Evolutionary conservation across 2,888 invertebrate species (phyloP).

Genomic region (Dasysyrphus albostriatus): DNA sequence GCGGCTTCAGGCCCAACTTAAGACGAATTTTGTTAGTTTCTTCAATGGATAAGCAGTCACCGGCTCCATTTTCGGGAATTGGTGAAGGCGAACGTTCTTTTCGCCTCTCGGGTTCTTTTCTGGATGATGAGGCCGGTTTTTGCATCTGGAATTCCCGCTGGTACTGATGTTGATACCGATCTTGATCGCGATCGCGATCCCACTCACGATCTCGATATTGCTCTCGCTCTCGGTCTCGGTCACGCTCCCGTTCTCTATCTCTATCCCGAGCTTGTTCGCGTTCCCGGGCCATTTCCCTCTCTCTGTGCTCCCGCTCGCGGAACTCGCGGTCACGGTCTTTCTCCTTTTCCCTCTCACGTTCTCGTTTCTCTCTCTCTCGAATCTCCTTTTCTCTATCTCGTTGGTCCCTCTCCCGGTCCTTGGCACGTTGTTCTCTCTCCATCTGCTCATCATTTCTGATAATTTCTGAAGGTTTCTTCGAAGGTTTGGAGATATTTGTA

Average conservation of each 20-base stretch:
- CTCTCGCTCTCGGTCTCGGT: constrained; percentile 71
- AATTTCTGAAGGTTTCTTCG: constrained; percentile 9
- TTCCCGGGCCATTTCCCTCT: constrained; percentile 59
- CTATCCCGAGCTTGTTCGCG: constrained; percentile 55
- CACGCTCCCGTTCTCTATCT: constrained; percentile 75
- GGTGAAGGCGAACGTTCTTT: constrained; percentile 80
- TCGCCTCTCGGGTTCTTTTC: constrained; percentile 50
- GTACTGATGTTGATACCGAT: constrained; percentile 56
- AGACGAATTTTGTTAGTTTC: constrained; percentile 95
- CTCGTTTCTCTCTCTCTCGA: constrained; percentile 46
- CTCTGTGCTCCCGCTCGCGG: constrained; percentile 51
- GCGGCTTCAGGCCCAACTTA: constrained; percentile 96
- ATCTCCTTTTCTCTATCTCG: constrained; percentile 65
- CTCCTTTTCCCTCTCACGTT: constrained; percentile 70
- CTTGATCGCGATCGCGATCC: constrained; percentile 72
- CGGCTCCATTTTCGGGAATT: constrained; percentile 83
- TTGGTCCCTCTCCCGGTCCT: constrained; percentile 74
- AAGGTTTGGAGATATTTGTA: not conserved
- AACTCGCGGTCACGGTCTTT: constrained; percentile 56
- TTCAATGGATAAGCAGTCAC: constrained; percentile 89
- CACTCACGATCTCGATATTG: constrained; percentile 67
- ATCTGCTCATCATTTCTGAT: constrained; percentile 19
- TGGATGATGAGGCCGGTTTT: constrained; percentile 61
- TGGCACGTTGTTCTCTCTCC: constrained; percentile 73
- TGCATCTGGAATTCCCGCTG: constrained; percentile 71